These are phyloP conservation scores for Sepiola atlantica DNA, from an alignment of 2,888 invertebrate genomes.

Conservation along the genomic window DNA sequence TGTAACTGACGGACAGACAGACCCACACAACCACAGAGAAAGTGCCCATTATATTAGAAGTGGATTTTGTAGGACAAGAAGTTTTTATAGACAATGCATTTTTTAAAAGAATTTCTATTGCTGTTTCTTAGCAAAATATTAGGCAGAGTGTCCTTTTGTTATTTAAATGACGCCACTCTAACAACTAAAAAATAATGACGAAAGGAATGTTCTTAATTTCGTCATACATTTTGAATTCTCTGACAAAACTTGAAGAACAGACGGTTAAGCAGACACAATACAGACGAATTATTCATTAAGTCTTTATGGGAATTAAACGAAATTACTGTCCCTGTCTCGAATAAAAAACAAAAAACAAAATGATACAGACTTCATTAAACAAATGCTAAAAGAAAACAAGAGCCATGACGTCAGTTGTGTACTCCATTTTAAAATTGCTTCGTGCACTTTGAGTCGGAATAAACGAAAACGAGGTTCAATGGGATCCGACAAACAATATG, in stretches of 20 bases:
- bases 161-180: not conserved
- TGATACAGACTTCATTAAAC: not conserved
- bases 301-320: not conserved
- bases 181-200: not conserved
- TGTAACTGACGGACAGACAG: too few species aligned
- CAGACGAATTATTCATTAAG: not conserved
- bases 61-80: too few species aligned
- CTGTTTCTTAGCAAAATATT: not conserved
- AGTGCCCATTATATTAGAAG: too few species aligned
- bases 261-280: not conserved
- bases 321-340: not conserved
- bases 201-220: not conserved
- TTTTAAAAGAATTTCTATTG: not conserved
- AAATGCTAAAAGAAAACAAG: not conserved
- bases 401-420: not conserved
- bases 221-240: not conserved
- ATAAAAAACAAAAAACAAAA: not conserved
- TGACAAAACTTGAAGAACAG: not conserved
- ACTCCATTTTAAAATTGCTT: not conserved
- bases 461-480: not conserved
- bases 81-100: too few species aligned
- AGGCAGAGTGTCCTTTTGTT: not conserved
- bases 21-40: too few species aligned
- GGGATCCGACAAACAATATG: not conserved
- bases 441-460: not conserved